These are phyloP conservation scores for Aplochiton taeniatus DNA, from an alignment of 2,797 vertebrate species.

Conservation along the genomic window DNA sequence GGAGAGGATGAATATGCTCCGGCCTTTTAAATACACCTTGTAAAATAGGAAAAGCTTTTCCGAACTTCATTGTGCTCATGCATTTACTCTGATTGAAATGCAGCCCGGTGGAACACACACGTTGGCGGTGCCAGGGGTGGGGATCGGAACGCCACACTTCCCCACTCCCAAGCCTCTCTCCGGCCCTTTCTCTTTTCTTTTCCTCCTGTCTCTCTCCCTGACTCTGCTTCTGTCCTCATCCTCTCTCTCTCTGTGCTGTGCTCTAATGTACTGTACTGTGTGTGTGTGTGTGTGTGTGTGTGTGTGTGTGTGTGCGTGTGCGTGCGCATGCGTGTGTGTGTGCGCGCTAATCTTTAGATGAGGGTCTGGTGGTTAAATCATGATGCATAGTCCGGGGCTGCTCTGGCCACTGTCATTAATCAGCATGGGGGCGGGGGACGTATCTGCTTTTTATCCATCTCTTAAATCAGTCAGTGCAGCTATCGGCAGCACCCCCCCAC, in stretches of 20 bases:
- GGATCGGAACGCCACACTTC: slow-evolving; percentile 1
- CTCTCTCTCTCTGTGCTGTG: slow-evolving; percentile 46
- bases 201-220: slow-evolving; percentile 47
- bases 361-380: slow-evolving; percentile 87
- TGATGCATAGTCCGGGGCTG: slow-evolving; percentile 86
- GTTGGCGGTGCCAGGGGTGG: neutral
- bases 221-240: slow-evolving; percentile 42
- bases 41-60: too few relatives aligned
- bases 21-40: too few relatives aligned
- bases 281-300: neutral
- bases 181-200: slow-evolving; percentile 27
- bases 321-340: slow-evolving; percentile 21
- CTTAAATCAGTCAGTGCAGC: slow-evolving; percentile 89
- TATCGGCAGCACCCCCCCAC: slow-evolving; percentile 79
- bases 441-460: slow-evolving; percentile 90
- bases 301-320: neutral
- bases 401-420: slow-evolving; percentile 88
- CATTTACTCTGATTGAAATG: too few relatives aligned
- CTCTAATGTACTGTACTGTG: neutral
- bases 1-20: too few relatives aligned
- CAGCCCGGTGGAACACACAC: too few relatives aligned
- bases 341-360: slow-evolving; percentile 79
- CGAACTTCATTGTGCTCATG: too few relatives aligned
- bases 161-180: neutral
- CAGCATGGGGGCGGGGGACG: slow-evolving; percentile 82